Evolutionary conservation across 1,140 invertebrate species (phyloP), one percentile per base, ranked within the genome.

Genomic region (Drosophila neocordata): DNA sequence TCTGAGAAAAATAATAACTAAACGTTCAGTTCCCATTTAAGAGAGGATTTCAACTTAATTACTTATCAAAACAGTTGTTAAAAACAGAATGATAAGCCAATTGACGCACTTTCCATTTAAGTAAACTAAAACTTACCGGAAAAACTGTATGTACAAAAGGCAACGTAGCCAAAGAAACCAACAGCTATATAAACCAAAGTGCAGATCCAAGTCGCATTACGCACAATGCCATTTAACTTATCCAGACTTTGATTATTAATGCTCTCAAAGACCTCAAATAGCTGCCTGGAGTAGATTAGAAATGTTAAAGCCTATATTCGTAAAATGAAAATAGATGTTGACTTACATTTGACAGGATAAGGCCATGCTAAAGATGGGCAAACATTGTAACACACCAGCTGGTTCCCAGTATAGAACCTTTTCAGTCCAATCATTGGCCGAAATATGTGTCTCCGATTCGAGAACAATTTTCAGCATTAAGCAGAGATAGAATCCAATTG

Each of bases 341-440:
- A 93, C 94, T 94, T 92, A 96, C 94, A 97, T 98, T 93, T 99
- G 98, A 93, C 98, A 99, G 68, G 97, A 98, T 48, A 98, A 93
- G 1, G 98, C 97, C 96, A 99, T 97, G 18, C 97, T 96, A 92
- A 99, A 98, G 72, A 99, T 99, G 1, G 98, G 98, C 70, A 99
- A 93, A 92, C 97, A 97, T 87, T 98, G 96, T 22, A 98, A 92
- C 56, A 98, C 92, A 1, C 97, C 97, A 2, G 95, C 93, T 2
- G 96, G 95, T 84, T 95, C 94, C 98, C 97, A 99, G 85, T 95
- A 95, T 79, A 96, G 93, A 0, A 98, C 95, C 72, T 95, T 94
- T 8, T 94, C 88, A 34, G 94, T 92, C 96, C 96, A 98, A 80
- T 96, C 94, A 24, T 94, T 94, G 5, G 93, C 91, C 72, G 95